These are phyloP conservation scores for Lithosia quadra DNA, from an alignment of 2,888 invertebrate species.

Conservation along the genomic window DNA sequence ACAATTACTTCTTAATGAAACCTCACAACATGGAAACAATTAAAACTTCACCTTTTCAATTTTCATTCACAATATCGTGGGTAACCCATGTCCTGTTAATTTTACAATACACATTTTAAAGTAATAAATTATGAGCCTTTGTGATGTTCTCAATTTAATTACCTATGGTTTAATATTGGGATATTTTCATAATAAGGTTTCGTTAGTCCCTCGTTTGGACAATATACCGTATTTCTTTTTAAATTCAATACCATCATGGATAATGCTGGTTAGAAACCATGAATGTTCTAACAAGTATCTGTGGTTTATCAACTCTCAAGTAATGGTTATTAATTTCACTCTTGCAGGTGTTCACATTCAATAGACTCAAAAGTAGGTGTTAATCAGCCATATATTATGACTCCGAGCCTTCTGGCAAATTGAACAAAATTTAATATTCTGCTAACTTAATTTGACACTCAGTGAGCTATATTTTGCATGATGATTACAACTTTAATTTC, in stretches of 20 bases:
- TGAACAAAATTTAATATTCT: not conserved
- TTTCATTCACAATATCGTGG: constrained; percentile 40
- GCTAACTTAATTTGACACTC: not conserved
- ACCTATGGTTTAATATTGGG: constrained; percentile 22
- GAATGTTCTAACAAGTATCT: not conserved
- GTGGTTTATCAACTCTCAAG: not conserved
- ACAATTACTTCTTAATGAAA: constrained; percentile 64
- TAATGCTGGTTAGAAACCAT: not conserved
- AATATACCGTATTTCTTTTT: not conserved
- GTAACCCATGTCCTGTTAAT: constrained; percentile 50
- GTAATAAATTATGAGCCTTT: constrained; percentile 41
- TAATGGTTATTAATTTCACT: not conserved
- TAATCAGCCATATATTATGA: not conserved
- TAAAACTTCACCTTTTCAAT: constrained; percentile 52
- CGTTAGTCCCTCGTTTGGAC: constrained; percentile 19
- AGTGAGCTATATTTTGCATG: not conserved
- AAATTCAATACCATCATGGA: too few species aligned
- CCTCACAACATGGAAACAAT: constrained; percentile 57
- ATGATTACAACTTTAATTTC: not conserved
- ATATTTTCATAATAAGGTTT: constrained; percentile 35
- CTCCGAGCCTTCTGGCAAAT: not conserved
- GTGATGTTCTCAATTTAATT: constrained; percentile 45
- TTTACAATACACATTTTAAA: constrained; percentile 55
- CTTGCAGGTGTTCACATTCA: not conserved
- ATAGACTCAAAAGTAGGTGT: not conserved